These are phyloP conservation scores for Amblyopsis rosae DNA, from an alignment of 2,113 vertebrate genomes.

Conservation along the genomic window DNA sequence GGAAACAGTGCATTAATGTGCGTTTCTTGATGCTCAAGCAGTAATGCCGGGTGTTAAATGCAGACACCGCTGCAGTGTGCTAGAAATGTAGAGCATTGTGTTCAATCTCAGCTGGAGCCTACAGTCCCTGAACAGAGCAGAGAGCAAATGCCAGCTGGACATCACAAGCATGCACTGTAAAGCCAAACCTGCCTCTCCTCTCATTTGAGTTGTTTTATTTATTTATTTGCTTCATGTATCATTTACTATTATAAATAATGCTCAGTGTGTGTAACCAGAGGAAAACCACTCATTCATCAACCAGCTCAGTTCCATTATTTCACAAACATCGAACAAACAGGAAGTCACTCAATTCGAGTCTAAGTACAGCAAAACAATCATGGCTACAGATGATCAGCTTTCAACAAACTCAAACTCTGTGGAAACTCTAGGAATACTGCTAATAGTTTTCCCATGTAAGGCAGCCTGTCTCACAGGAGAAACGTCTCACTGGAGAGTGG, in stretches of 20 bases:
- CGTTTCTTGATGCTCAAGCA: slow-evolving; percentile 54
- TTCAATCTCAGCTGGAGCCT: slow-evolving; percentile 32
- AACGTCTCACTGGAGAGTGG: slow-evolving; percentile 37
- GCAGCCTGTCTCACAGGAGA: slow-evolving; percentile 44
- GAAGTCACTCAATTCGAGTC: slow-evolving; percentile 5
- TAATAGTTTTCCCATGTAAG: slow-evolving; percentile 35
- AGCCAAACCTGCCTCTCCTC: slow-evolving; percentile 24
- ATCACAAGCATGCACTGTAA: slow-evolving; percentile 14
- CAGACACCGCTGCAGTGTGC: slow-evolving; percentile 8
- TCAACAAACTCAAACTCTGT: slow-evolving; percentile 29
- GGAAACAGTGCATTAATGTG: slow-evolving; percentile 79
- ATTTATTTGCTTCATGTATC: too few species aligned
- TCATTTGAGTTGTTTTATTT: slow-evolving; percentile 16
- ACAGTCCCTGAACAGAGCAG: slow-evolving; percentile 40
- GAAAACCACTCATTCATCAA: slow-evolving; percentile 21
- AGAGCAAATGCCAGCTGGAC: slow-evolving; percentile 63
- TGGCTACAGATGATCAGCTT: slow-evolving; percentile 27
- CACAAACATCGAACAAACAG: slow-evolving; percentile 54
- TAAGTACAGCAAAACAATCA: slow-evolving; percentile 41
- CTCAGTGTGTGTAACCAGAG: background rate
- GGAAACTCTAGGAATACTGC: slow-evolving; percentile 28
- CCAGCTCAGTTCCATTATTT: slow-evolving; percentile 55
- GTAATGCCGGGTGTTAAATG: slow-evolving; percentile 10
- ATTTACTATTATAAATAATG: background rate
- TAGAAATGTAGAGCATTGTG: slow-evolving; percentile 43